These are phyloP conservation scores for Troides aeacus DNA, from an alignment of 2,888 invertebrate genomes.

Conservation along the genomic window DNA sequence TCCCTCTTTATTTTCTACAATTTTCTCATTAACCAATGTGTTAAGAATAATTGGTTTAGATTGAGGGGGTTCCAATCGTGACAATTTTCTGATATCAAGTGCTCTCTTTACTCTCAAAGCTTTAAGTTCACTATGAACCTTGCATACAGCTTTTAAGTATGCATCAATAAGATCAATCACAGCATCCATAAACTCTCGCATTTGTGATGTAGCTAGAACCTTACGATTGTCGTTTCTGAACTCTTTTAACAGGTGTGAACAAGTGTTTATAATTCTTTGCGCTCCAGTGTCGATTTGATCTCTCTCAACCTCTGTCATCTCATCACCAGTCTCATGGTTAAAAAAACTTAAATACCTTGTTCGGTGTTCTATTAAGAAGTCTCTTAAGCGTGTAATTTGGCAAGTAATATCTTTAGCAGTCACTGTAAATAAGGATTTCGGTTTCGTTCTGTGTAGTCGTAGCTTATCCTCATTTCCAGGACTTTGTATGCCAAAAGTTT, in stretches of 20 bases:
- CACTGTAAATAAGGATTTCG: conserved; percentile 82
- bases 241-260: conserved; percentile 87
- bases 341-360: conserved; percentile 92
- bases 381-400: conserved; percentile 88
- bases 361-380: conserved; percentile 90
- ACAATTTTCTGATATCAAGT: conserved; percentile 89
- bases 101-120: conserved; percentile 92
- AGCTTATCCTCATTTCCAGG: conserved; percentile 73
- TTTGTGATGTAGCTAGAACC: conserved; percentile 80
- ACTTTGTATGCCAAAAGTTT: conserved; percentile 81
- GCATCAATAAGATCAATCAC: conserved; percentile 87
- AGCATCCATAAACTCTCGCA: conserved; percentile 87
- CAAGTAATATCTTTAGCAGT: conserved; percentile 88
- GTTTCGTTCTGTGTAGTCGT: conserved; percentile 69
- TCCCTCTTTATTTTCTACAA: conserved; percentile 43
- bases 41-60: conserved; percentile 57
- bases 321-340: conserved; percentile 84
- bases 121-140: conserved; percentile 93
- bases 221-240: conserved; percentile 84
- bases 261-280: conserved; percentile 90
- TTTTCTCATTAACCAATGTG: conserved; percentile 52
- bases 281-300: conserved; percentile 93
- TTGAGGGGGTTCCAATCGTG: conserved; percentile 81
- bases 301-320: conserved; percentile 91
- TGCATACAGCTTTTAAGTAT: conserved; percentile 92